Evolutionary conservation across 1,140 invertebrate species (phyloP), one percentile per base, ranked within the genome.

Genomic region (Lepeophtheirus salmonis): DNA sequence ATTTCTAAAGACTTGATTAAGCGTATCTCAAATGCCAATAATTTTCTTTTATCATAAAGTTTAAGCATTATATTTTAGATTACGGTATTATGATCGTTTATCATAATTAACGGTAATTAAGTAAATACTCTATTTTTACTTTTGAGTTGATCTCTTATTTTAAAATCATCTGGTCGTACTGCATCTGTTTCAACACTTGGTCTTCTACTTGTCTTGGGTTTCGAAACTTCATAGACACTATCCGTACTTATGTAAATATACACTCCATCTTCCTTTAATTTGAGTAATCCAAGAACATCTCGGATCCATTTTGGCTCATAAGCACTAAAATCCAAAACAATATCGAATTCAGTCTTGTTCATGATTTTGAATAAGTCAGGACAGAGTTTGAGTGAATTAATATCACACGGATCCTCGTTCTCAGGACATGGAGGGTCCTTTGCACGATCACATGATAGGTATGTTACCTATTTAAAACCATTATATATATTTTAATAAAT

Each of bases 231-330:
- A 21, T 61, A 61, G 23, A 61, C 60, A 14, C 26, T 22, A 24
- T 61, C 60, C 1, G 54, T 59, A 50, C 60, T 60, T 20, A 61
- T 58, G 18, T 61, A 61, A 20, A 61, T 18, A 22, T 61, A 61
- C 13, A 59, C 24, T 2, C 60, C 60, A 2, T 49, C 55, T 52
- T 41, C 13, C 60, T 55, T 61, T 26, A 13, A 26, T 25, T 61
- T 24, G 18, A 61, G 20, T 18, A 24, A 21, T 1, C 20, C 60
- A 26, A 61, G 24, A 16, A 50, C 52, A 21, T 49, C 23, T 14
- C 21, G 24, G 52, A 49, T 25, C 52, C 26, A 52, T 41, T 30
- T 62, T 12, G 60, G 23, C 18, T 26, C 16, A 22, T 60, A 60
- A 16, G 20, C 54, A 13, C 21, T n/a, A 22, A 60, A 61, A 25